phyloP scores from a whole-genome alignment of 2,888 invertebrate species.

The Stomorhina lunata region DNA sequence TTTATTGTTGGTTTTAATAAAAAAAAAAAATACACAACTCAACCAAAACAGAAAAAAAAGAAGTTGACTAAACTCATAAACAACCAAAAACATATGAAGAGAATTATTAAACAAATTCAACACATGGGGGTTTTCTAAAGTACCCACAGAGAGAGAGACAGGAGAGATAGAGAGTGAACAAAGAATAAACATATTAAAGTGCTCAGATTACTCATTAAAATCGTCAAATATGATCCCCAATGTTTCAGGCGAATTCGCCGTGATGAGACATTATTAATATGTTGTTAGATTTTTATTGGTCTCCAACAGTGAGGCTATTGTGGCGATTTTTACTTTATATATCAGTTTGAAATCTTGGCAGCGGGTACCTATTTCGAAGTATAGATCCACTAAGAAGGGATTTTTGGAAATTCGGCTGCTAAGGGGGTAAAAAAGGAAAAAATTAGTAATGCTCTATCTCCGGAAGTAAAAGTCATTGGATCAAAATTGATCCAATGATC shows the following conservation, averaged over 20 bases:
- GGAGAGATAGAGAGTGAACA: background rate
- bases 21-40: background rate
- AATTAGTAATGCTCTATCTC: no score
- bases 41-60: constrained; percentile 27
- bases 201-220: background rate
- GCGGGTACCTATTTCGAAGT: no score
- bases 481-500: no score
- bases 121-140: constrained; percentile 21
- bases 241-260: constrained; percentile 49
- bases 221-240: constrained; percentile 19
- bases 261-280: background rate
- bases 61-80: constrained; percentile 64
- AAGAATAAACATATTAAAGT: constrained; percentile 32
- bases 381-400: no score
- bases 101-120: constrained; percentile 28
- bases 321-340: no score
- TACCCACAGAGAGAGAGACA: constrained; percentile 6
- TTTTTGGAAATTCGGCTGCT: no score
- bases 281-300: background rate
- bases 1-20: constrained; percentile 12
- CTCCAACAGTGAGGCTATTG: no score
- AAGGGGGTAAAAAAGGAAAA: no score
- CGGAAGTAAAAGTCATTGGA: no score
- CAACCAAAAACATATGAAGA: constrained; percentile 32
- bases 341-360: no score